Evolutionary conservation across 2,797 vertebrate genomes (phyloP), one percentile per base, ranked within the genome.

Genomic region (Sebastiscus tertius): DNA sequence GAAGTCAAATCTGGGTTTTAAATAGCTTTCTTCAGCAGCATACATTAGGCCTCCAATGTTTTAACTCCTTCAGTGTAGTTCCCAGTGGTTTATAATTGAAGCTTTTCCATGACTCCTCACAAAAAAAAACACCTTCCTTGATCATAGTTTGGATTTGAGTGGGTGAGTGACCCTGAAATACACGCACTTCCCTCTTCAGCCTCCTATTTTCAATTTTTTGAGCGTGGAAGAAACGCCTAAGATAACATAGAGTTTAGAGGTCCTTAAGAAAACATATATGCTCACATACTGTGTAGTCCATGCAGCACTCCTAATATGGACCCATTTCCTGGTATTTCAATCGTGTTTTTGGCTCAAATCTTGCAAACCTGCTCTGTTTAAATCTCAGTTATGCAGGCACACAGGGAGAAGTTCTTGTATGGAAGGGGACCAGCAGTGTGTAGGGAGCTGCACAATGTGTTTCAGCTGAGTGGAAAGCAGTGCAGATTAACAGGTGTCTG

Each of bases 391-490:
- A 71, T 67, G 49, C 2, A 3, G 31, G 33, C 68, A 63, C 75
- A 63, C 54, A 67, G 67, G 60, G 64, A 81, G 49, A 70, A 71
- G 33, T 55, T 63, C 18, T 68, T 29, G 16, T 46, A 66, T 52
- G 69, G 6, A 36, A 31, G 22, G 22, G 1, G 8, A 58, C 29
- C 72, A 74, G 55, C 54, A 56, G n/a, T 79, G n/a, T 72, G 31
- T 33, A 26, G 33, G 33, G 62, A 62, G n/a, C n/a, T 34, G 70
- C 4, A 27, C 2, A 58, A 54, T 29, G 58, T 52, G 24, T 66
- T n/a, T 60, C 29, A 76, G 61, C 27, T 64, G 58, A 72, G 34
- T 83, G 85, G 80, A 85, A 89, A 85, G 74, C 31, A 75, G 36
- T 2, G 1, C 60, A 72, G 22, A 75, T 58, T 39, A 74, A 34